Evolutionary conservation across 2,113 vertebrate species (phyloP).

Genomic region (Terrapene triunguis): DNA sequence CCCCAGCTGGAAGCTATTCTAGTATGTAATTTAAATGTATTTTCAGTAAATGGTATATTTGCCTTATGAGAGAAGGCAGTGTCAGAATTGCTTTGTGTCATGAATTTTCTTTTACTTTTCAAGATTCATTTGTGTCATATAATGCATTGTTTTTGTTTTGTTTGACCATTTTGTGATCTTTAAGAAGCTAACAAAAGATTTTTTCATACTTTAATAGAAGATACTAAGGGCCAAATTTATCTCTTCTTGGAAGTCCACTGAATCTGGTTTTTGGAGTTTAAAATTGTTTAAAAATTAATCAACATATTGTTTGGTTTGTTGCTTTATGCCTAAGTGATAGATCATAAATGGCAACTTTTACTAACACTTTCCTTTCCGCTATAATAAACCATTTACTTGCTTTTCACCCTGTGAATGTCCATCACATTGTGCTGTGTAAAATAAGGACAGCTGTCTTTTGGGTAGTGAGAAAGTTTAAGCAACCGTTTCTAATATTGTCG

Average conservation of each 20-base stretch:
- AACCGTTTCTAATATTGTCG: neutral
- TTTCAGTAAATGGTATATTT: slow-evolving; percentile 55
- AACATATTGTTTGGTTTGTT: neutral
- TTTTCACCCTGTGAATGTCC: neutral
- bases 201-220: neutral
- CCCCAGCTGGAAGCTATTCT: neutral
- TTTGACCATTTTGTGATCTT: neutral
- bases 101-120: neutral
- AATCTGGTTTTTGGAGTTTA: neutral
- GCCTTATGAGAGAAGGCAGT: neutral
- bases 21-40: slow-evolving; percentile 52
- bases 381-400: neutral
- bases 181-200: neutral
- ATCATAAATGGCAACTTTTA: neutral
- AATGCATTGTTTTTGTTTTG: neutral
- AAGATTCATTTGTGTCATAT: neutral
- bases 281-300: neutral
- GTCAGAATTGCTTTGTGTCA: neutral
- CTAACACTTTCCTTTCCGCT: neutral
- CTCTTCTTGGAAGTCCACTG: neutral
- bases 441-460: neutral
- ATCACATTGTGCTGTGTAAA: neutral
- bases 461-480: neutral
- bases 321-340: fast-evolving
- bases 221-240: neutral